Base-by-base conservation (phyloP, 2,113 vertebrate genomes). In the Martes martes region DNA sequence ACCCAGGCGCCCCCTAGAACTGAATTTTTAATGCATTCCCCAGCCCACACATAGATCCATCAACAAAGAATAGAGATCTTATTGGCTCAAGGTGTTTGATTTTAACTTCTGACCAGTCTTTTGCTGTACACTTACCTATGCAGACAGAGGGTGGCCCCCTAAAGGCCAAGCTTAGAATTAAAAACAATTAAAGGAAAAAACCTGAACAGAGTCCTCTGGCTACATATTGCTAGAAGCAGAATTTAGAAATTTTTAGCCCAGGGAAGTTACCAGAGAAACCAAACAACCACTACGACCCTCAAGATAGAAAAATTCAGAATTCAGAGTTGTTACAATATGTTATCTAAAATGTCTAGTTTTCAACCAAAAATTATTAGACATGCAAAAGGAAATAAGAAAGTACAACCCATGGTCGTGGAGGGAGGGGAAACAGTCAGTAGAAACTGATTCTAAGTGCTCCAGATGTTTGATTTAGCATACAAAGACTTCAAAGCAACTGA, bases 221-320 rank as follows among this genome's bases (percentile, higher is more conserved):
- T 95, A 18, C 45, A 36, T 90, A n/a, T 67, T 84, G 10, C 42
- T 2, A 16, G 28, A 90, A 10, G 19, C 55, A 82, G 78, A 89
- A 42, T 52, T 95, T 81, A 33, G n/a, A 84, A 47, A 83, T 84
- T 89, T 95, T 94, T 89, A 94, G 76, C 59, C 11, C 23, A 71
- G 39, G 52, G 39, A 73, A 36, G 11, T 89, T 89, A 50, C 52
- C 52, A 94, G 57, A 90, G 19, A 78, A 74, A 87, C 47, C 65
- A 67, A 67, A n/a, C 61, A 61, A 61, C 33, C 33, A 81, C 23
- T 61, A 24, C 19, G 39, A 71, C 50, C 50, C 42, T 89, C 33
- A 61, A 50, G 45, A 73, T 55, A 85, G 33, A 89, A 81, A 88
- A 94, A 80, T 50, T 50, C 52, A 94, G 52, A 89, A 89, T 89